Evolutionary conservation across 2,113 vertebrate genomes (phyloP), one percentile per base, ranked within the genome.

Genomic region (Dipodomys ordii): DNA sequence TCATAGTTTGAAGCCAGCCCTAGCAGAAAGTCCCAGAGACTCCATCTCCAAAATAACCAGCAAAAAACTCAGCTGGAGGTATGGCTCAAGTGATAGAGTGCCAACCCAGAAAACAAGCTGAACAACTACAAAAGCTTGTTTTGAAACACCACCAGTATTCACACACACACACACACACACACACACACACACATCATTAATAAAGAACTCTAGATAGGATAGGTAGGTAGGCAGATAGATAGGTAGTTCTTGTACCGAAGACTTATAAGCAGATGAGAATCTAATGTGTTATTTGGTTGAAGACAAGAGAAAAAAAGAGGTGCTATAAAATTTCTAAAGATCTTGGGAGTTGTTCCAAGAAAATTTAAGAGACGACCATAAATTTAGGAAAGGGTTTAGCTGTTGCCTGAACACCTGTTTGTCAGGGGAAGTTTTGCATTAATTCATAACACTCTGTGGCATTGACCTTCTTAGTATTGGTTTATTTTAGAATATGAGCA

Each of bases 291-390:
- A 74, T 72, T 82, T 81, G 67, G 18, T 62, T 91, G 64, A 89
- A 74, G 16, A 68, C 16, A 35, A 91, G 73, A 85, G 32, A 80
- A 73, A 81, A 85, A 60, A 88, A 60, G 16, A 88, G 27, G 62
- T 68, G 13, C 62, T 25, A 92, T 60, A 49, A 89, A n/a, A 35
- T 82, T 87, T 90, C 72, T 83, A 27, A 84, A 87, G 80, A 69
- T 91, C 22, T 49, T 68, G 13, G 44, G 5, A 73, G 9, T 65
- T 57, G 22, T 23, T 82, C 35, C 30, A 73, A 85, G 69, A 44
- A 90, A 81, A n/a, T 85, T 30, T 90, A 92, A 92, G 77, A 39
- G 53, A 81, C 78, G 81, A 95, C 89, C 27, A 88, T 35, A 53
- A 92, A 78, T 22, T 64, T 69, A 93, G 77, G 64, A 72, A 79